Conservation (phyloP, 2,113 vertebrate genomes). For the Scolopax mira region DNA sequence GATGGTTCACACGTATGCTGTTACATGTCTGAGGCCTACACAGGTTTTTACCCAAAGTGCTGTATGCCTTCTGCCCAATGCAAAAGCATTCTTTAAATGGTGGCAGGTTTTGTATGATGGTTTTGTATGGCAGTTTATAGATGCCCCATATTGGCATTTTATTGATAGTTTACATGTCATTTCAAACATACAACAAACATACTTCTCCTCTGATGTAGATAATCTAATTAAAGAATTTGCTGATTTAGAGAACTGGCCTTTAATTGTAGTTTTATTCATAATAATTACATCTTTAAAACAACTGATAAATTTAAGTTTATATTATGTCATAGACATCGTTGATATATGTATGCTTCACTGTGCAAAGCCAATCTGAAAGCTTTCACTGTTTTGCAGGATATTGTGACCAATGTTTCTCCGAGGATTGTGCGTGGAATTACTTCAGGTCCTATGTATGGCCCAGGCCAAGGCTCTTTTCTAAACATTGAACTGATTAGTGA, state of each 20-base stretch:
- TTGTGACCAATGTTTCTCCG: conserved; percentile 93
- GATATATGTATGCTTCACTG: not conserved
- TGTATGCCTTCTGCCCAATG: not conserved
- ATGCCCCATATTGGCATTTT: not conserved
- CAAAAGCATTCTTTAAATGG: not conserved
- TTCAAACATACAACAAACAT: not conserved
- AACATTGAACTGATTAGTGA: conserved; percentile 95
- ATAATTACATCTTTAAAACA: not conserved
- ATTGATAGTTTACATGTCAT: not conserved
- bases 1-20: rapidly evolving
- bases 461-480: conserved; percentile 89
- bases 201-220: not conserved
- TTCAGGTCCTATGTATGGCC: conserved; percentile 84
- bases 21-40: not conserved
- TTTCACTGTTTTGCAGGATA: conserved; percentile 77
- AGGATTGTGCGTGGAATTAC: conserved; percentile 91
- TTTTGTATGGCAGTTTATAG: not conserved
- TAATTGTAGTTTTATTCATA: not conserved
- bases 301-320: not conserved
- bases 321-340: not conserved
- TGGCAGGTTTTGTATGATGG: too few species aligned
- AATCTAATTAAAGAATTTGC: not conserved
- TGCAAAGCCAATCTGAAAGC: not conserved
- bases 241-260: not conserved
- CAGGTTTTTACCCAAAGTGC: not conserved